A percentile compares a stretch with the other conserved stretches of the same genome.
phyloP scores from a whole-genome alignment of 2,113 vertebrate genomes.

The Hucho hucho region DNA sequence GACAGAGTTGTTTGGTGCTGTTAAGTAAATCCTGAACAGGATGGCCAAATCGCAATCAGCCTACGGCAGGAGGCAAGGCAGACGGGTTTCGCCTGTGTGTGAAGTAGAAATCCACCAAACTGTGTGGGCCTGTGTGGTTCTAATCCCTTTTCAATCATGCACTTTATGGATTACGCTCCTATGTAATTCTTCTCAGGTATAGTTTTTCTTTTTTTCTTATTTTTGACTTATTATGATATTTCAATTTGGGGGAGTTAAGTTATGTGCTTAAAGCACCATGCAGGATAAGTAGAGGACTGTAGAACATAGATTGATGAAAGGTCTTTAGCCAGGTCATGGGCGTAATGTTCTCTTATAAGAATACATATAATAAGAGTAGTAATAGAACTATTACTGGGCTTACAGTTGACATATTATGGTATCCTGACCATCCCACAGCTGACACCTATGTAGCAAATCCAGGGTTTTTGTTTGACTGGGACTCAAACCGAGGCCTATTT shows the following conservation, averaged over 20 bases:
- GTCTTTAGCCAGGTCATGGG: neutral
- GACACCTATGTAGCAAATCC: too few species aligned
- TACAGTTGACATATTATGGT: too few species aligned
- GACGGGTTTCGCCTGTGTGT: conserved; percentile 39
- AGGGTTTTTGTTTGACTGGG: too few species aligned
- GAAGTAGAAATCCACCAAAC: conserved; percentile 61
- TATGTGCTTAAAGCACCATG: conserved; percentile 54
- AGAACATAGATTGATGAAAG: conserved; percentile 46
- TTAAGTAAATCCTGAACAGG: conserved; percentile 56
- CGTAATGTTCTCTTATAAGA: neutral
- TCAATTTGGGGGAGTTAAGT: conserved; percentile 58
- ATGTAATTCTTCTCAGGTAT: conserved; percentile 71
- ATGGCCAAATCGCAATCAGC: conserved; percentile 59
- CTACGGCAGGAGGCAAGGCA: conserved; percentile 41
- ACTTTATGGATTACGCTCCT: conserved; percentile 70
- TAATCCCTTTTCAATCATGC: conserved; percentile 78
- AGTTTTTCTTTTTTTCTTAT: conserved; percentile 50
- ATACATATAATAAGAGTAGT: too few species aligned
- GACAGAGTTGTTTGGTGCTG: conserved; percentile 41
- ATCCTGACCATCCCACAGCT: too few species aligned
- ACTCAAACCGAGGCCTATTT: neutral
- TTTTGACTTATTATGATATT: conserved; percentile 71
- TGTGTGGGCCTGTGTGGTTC: conserved; percentile 25
- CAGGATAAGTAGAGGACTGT: conserved; percentile 55
- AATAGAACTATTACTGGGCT: too few species aligned